Conservation (phyloP, 2,888 invertebrate genomes). For the Drosophila fulvimacula region DNA sequence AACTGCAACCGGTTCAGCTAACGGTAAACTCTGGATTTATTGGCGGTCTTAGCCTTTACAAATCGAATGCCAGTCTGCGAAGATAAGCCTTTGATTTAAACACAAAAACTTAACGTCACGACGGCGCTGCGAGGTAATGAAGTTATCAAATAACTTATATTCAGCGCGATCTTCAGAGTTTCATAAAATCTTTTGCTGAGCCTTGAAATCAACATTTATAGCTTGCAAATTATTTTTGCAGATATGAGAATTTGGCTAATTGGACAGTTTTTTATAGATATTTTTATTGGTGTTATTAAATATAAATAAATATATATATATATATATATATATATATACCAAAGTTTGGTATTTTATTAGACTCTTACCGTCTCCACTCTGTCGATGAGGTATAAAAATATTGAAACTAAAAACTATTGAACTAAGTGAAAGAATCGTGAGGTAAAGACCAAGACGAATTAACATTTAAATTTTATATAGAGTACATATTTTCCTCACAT, state of each 20-base stretch:
- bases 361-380: no score
- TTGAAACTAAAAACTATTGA: no score
- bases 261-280: no score
- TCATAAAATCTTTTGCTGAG: not conserved
- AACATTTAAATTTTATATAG: no score
- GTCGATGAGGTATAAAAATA: no score
- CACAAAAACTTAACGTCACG: not conserved
- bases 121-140: no score
- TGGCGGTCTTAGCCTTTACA: constrained; percentile 3
- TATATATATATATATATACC: not conserved
- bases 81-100: constrained; percentile 13
- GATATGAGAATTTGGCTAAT: not conserved
- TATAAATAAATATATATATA: not conserved
- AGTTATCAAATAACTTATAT: not conserved
- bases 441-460: no score
- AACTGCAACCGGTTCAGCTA: constrained; percentile 36
- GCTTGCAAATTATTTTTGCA: not conserved
- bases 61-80: not conserved
- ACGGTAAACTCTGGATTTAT: constrained; percentile 3
- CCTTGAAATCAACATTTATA: not conserved
- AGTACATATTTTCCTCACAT: no score
- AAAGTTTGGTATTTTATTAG: no score
- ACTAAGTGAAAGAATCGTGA: no score
- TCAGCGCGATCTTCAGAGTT: not conserved
- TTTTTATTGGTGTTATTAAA: not conserved